These are phyloP conservation scores for Drosophila nr. fundita DNA, from an alignment of 2,888 invertebrate species.

Conservation along the genomic window DNA sequence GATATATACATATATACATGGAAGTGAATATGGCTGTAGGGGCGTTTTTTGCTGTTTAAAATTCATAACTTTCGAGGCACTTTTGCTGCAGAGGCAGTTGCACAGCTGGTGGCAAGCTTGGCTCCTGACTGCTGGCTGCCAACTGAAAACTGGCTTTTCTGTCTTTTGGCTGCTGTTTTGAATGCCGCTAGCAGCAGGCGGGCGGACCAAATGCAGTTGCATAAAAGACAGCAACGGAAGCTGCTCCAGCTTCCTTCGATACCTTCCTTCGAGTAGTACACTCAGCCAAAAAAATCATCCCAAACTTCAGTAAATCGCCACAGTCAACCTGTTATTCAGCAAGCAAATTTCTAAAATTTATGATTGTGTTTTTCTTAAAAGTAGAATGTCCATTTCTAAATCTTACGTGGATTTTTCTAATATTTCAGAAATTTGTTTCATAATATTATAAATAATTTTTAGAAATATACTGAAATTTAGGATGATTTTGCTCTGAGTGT, in stretches of 20 bases:
- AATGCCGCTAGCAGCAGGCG: constrained; percentile 78
- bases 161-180: constrained; percentile 75
- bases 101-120: constrained; percentile 71
- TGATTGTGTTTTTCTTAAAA: too few species aligned
- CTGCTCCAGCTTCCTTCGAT: constrained; percentile 49
- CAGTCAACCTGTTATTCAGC: too few species aligned
- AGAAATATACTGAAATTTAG: not conserved
- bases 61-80: constrained; percentile 81
- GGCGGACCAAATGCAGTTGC: constrained; percentile 74
- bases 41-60: constrained; percentile 75
- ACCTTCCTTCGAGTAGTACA: constrained; percentile 46
- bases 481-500: not conserved
- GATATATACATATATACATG: constrained; percentile 41
- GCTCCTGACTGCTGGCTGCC: constrained; percentile 27
- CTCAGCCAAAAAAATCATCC: not conserved
- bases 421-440: not conserved
- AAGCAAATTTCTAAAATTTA: too few species aligned
- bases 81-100: constrained; percentile 63
- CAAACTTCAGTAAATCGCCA: too few species aligned
- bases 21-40: constrained; percentile 75
- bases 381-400: not conserved
- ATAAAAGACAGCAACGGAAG: constrained; percentile 79
- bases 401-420: not conserved
- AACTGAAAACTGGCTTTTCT: constrained; percentile 37
- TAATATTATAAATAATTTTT: not conserved